Evolutionary conservation across 1,140 invertebrate genomes (phyloP).

Genomic region (Tyrophagus putrescentiae): DNA sequence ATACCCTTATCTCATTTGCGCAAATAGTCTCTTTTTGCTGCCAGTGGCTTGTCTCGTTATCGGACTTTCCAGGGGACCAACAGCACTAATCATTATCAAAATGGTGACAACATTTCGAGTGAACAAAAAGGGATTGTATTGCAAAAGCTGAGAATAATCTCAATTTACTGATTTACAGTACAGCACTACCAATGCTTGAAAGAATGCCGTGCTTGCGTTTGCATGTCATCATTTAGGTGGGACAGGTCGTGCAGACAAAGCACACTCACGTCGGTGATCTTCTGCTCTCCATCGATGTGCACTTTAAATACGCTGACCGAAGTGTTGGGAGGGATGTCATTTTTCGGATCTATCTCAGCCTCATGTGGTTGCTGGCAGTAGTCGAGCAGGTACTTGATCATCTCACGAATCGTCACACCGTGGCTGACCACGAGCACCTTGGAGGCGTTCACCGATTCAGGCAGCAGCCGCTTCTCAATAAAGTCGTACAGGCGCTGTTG

Average conservation of each 20-base stretch:
- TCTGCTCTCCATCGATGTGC: not conserved
- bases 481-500: slow-evolving; percentile 9
- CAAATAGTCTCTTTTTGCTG: no score
- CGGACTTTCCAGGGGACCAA: no score
- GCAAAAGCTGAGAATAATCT: no score
- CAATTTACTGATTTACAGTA: no score
- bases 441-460: not conserved
- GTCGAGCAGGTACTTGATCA: slow-evolving; percentile 13
- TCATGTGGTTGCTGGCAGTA: not conserved
- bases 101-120: not conserved
- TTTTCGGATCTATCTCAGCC: not conserved
- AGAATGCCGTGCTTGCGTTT: no score
- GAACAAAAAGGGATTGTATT: not conserved
- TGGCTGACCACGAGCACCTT: slow-evolving; percentile 22
- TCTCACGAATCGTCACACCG: slow-evolving; percentile 20
- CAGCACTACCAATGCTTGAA: no score
- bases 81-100: no score
- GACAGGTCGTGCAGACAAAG: not conserved
- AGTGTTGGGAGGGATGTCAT: slow-evolving; percentile 19
- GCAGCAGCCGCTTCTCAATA: slow-evolving; percentile 5
- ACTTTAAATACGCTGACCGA: slow-evolving; percentile 21
- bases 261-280: not conserved
- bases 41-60: no score
- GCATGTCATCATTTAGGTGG: not conserved
- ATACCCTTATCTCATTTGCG: no score